Conservation (phyloP, 1,140 invertebrate species). For the Cydia pomonella region DNA sequence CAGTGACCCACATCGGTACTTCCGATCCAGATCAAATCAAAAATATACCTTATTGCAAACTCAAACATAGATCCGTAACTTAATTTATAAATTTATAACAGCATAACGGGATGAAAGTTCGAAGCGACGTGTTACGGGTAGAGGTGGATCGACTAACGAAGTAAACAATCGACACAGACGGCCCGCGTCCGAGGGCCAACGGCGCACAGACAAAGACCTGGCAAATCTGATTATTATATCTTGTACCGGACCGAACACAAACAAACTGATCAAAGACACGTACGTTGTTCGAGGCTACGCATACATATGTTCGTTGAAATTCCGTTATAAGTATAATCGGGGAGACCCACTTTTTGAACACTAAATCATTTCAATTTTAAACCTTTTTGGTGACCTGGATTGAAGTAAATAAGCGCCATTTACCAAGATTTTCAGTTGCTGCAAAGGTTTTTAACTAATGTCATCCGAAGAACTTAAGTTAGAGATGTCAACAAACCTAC, state of each 20-base stretch:
- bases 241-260: constrained; percentile 50
- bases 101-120: constrained; percentile 56
- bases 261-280: constrained; percentile 48
- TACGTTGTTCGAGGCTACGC: background rate
- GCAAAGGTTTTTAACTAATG: too few relatives aligned
- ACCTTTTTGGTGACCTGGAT: too few relatives aligned
- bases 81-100: constrained; percentile 35
- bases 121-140: constrained; percentile 51
- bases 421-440: too few relatives aligned
- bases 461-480: too few relatives aligned
- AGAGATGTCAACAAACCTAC: too few relatives aligned
- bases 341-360: too few relatives aligned
- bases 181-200: constrained; percentile 59
- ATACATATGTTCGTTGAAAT: background rate
- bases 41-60: background rate
- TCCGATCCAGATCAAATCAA: too few relatives aligned
- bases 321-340: too few relatives aligned
- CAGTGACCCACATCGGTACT: too few relatives aligned
- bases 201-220: constrained; percentile 62
- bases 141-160: constrained; percentile 66
- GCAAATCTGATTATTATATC: constrained; percentile 68
- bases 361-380: too few relatives aligned
- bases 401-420: too few relatives aligned
- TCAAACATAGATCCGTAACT: constrained; percentile 33
- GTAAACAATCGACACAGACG: constrained; percentile 72